Evolutionary conservation across 2,888 invertebrate species (phyloP), one percentile per base, ranked within the genome.

Genomic region (Leptothorax acervorum): DNA sequence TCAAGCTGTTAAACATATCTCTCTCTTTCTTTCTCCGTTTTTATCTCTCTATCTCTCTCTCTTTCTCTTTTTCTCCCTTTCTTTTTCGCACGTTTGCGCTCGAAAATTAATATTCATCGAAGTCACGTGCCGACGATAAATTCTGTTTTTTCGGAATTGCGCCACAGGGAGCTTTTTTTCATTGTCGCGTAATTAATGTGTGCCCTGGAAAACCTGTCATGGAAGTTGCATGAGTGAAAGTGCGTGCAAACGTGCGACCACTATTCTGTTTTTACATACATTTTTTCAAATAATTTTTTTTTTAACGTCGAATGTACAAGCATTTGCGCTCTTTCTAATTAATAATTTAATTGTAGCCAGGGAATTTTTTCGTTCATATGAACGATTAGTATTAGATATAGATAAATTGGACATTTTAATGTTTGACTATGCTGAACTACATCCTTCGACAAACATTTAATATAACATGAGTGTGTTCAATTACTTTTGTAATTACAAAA

Each of bases 161-260:
- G 76, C 76, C 76, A 65, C 42, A 39, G 76, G 53, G 76, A 76
- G 65, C 76, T 76, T 76, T 76, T 76, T 76, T 76, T 75, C 75
- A 76, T 76, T 76, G 76, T 65, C 76, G 65, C 39, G 65, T 76
- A 76, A 76, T 76, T 76, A 76, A 76, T 76, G 76, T 53, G 76
- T 42, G 28, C 65, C 18, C 45, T 53, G 65, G 65, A 65, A 76
- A 65, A 65, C 76, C 39, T 76, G 76, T 76, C 65, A 53, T 53
- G 28, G 65, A 65, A 65, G 76, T 53, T 65, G 76, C 65, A 48
- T 51, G 76, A 76, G 65, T 39, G 51, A 65, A 76, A 76, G 48
- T 65, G 53, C 39, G 51, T 53, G 28, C 53, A 42, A 65, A 63
- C 62, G 51, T 39, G 75, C 45, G 48, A 31, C 35, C 15, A 39